A percentile compares a stretch with the other conserved stretches of the same genome.
Conservation (phyloP, 2,113 vertebrate genomes). For the Trogon surrucura region DNA sequence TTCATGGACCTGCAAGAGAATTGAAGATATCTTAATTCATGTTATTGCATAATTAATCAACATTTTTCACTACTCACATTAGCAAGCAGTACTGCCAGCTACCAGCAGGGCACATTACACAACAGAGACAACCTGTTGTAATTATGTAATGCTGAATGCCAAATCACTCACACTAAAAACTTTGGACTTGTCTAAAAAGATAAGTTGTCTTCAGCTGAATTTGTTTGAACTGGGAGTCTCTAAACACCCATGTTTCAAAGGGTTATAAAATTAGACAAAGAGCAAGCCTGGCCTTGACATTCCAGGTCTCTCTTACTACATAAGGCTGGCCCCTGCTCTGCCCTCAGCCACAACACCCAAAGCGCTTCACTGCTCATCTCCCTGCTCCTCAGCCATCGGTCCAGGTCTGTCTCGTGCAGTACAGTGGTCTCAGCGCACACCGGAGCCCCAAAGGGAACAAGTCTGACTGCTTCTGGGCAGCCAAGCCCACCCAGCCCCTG, state of each 20-base stretch:
- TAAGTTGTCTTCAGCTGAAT: background rate
- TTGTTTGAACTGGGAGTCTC: background rate
- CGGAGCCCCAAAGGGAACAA: background rate
- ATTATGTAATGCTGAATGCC: accelerated
- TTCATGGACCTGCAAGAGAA: constrained; percentile 86
- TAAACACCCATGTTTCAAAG: background rate
- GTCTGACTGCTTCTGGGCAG: too few species aligned
- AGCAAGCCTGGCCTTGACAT: background rate
- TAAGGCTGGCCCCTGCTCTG: accelerated
- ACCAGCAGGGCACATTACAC: background rate
- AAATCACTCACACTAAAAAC: accelerated
- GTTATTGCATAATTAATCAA: background rate
- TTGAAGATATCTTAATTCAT: background rate
- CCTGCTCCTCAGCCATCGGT: background rate
- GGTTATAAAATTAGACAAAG: background rate
- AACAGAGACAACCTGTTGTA: too few species aligned
- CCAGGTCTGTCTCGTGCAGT: background rate
- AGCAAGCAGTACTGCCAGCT: background rate
- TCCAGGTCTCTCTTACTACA: background rate
- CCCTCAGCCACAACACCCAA: accelerated
- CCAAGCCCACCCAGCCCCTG: background rate
- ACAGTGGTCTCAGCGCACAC: background rate
- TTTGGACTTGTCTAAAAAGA: background rate
- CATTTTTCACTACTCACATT: background rate
- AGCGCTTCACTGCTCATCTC: background rate